A percentile compares a stretch with the other conserved stretches of the same genome.
Conservation (phyloP, 2,113 vertebrate species). For the Cryptomyrus ogoouensis region DNA sequence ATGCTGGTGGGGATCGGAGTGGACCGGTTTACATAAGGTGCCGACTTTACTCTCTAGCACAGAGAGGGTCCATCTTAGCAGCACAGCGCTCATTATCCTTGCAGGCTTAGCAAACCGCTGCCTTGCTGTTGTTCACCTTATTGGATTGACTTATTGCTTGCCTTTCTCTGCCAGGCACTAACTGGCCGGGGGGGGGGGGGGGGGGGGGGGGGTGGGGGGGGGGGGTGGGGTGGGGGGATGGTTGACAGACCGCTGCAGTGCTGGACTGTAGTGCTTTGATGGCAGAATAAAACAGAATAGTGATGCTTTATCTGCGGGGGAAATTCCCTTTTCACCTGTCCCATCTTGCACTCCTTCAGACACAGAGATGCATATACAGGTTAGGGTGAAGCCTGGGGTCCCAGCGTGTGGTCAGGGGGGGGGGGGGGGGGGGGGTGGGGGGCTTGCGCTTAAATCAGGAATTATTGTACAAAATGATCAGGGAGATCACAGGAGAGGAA, state of each 20-base stretch:
- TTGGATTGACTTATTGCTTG: slow-evolving; percentile 5
- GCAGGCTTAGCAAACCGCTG: not conserved
- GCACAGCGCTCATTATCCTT: not conserved
- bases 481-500: not conserved
- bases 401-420: not conserved
- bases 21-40: not conserved
- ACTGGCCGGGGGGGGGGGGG: no score
- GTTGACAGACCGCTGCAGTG: not conserved
- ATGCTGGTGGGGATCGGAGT: not conserved
- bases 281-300: not conserved
- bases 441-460: not conserved
- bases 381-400: not conserved
- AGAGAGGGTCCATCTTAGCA: not conserved
- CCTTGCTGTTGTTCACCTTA: not conserved
- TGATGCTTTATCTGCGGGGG: not conserved
- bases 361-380: not conserved
- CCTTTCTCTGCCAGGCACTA: not conserved
- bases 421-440: not conserved
- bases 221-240: no score
- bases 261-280: not conserved
- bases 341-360: not conserved
- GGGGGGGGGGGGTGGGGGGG: no score
- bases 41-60: not conserved
- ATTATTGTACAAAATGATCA: slow-evolving; percentile 18
- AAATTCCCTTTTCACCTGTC: not conserved